Conservation (phyloP, 2,113 vertebrate genomes). For the Platysteira castanea region DNA sequence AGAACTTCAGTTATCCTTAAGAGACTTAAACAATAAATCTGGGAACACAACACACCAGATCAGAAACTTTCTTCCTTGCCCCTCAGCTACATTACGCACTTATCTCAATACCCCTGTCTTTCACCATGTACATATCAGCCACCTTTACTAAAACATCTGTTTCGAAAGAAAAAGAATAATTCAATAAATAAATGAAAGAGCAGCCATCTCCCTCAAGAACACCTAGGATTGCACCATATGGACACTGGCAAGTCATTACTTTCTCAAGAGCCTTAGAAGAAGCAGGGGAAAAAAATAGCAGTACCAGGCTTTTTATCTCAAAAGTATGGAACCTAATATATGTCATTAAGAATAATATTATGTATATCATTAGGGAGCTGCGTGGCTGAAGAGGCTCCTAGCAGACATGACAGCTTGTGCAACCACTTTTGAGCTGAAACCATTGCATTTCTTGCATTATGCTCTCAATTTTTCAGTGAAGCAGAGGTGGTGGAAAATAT, state of each 20-base stretch:
- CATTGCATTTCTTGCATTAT: background rate
- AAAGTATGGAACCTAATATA: background rate
- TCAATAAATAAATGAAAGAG: background rate
- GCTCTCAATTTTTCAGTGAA: background rate
- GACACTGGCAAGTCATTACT: background rate
- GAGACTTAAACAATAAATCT: background rate
- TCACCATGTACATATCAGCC: background rate
- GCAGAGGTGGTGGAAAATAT: background rate
- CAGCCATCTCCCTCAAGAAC: background rate
- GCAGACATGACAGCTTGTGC: background rate
- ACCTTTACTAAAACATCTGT: background rate
- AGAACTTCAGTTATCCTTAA: background rate
- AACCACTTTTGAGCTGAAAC: background rate
- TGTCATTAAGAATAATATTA: background rate
- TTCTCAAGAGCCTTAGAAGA: background rate
- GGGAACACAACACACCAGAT: background rate
- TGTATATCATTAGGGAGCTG: background rate
- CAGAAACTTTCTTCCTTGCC: background rate
- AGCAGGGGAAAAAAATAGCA: background rate
- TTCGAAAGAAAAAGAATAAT: background rate
- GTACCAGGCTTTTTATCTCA: background rate
- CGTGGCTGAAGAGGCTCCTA: constrained; percentile 1
- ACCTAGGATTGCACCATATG: background rate
- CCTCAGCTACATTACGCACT: background rate
- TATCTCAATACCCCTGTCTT: background rate